These are phyloP conservation scores for Tetropium fuscum DNA, from an alignment of 2,888 invertebrate genomes.

Conservation along the genomic window DNA sequence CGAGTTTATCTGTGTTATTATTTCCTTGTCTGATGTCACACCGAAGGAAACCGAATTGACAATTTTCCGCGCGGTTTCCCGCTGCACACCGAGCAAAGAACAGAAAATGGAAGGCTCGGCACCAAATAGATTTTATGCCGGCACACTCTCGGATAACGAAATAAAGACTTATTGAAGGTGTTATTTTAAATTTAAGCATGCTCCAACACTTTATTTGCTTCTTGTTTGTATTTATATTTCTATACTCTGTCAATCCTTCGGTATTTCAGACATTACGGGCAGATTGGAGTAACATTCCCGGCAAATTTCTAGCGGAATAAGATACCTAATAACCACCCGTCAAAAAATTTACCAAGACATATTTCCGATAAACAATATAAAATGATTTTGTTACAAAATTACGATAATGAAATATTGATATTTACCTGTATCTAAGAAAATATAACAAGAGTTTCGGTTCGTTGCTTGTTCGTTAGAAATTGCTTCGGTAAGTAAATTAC, in stretches of 20 bases:
- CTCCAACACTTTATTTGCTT: conserved; percentile 43
- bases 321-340: too few species aligned
- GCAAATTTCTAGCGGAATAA: too few species aligned
- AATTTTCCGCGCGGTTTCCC: conserved; percentile 79
- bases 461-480: too few species aligned
- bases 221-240: conserved; percentile 46
- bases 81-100: conserved; percentile 48
- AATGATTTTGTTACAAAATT: too few species aligned
- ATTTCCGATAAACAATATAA: too few species aligned
- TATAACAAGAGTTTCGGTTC: too few species aligned
- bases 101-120: conserved; percentile 60
- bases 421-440: too few species aligned
- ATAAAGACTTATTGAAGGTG: conserved; percentile 61
- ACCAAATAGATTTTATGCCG: conserved; percentile 55
- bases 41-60: conserved; percentile 70
- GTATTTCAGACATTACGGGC: background rate
- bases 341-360: too few species aligned
- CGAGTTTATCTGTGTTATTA: conserved; percentile 58
- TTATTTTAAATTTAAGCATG: conserved; percentile 53
- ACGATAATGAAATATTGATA: too few species aligned
- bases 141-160: conserved; percentile 58
- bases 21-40: conserved; percentile 62
- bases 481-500: too few species aligned
- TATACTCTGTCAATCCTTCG: conserved; percentile 35
- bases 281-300: too few species aligned